These are phyloP conservation scores for Cyclophora albipunctata DNA, from an alignment of 2,888 invertebrate species.

Conservation along the genomic window DNA sequence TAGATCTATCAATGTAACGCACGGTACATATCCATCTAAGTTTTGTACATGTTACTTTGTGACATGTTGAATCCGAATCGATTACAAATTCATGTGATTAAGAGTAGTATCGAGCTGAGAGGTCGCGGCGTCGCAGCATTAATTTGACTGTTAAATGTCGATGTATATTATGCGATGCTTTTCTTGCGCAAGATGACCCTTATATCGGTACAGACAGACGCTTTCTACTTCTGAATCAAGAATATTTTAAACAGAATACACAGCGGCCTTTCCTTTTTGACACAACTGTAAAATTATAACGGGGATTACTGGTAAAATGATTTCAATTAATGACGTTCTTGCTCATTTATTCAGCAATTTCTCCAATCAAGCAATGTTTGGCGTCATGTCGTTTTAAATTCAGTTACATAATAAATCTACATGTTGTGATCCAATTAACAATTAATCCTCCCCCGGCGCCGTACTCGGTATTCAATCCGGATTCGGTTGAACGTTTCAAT, in stretches of 20 bases:
- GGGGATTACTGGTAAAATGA: constrained; percentile 10
- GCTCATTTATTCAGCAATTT: constrained; percentile 32
- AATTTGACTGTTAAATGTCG: no score
- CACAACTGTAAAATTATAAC: constrained; percentile 15
- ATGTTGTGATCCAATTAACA: constrained; percentile 59
- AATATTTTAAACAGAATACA: constrained; percentile 27
- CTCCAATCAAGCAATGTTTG: constrained; percentile 38
- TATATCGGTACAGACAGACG: constrained; percentile 35
- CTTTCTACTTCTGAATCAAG: constrained; percentile 55
- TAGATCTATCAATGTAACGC: background rate
- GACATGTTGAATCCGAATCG: no score
- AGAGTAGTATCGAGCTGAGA: no score
- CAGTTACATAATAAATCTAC: constrained; percentile 49
- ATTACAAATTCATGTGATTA: no score
- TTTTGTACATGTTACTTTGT: no score
- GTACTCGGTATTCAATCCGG: constrained; percentile 52
- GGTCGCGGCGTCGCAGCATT: no score
- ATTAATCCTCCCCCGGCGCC: constrained; percentile 52
- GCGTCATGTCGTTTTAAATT: constrained; percentile 40
- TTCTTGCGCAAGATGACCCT: constrained; percentile 62
- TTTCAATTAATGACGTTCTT: constrained; percentile 17
- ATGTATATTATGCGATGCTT: constrained; percentile 21
- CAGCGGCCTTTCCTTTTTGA: constrained; percentile 27
- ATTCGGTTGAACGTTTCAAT: constrained; percentile 51
- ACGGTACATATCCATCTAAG: no score